phyloP scores from a whole-genome alignment of 1,140 invertebrate species.

The Maniola jurtina region DNA sequence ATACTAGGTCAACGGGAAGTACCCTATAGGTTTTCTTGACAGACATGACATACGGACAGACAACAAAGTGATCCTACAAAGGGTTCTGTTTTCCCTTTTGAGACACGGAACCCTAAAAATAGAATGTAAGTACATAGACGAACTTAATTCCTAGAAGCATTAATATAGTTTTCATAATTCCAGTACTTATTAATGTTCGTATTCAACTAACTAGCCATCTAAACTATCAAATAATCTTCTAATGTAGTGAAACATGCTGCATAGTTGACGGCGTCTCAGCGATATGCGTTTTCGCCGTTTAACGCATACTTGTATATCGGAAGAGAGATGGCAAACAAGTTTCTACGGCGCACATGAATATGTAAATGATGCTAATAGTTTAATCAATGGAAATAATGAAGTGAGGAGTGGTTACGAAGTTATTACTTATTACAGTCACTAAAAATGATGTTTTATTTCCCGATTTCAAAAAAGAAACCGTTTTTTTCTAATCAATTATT shows the following conservation, averaged over 20 bases:
- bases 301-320: conserved; percentile 15
- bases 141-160: too few species aligned
- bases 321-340: conserved; percentile 28
- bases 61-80: too few species aligned
- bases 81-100: too few species aligned
- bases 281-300: conserved; percentile 16
- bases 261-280: conserved; percentile 15
- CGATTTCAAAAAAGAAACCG: not conserved
- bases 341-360: conserved; percentile 9
- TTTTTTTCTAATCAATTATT: not conserved
- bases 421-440: too few species aligned
- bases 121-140: too few species aligned
- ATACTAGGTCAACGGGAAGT: too few species aligned
- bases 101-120: too few species aligned
- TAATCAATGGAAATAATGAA: conserved; percentile 4
- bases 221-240: not conserved
- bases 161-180: too few species aligned
- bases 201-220: not conserved
- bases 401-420: not conserved
- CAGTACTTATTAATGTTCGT: too few species aligned
- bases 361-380: conserved; percentile 3
- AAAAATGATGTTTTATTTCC: too few species aligned
- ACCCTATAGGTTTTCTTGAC: too few species aligned
- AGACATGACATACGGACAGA: too few species aligned
- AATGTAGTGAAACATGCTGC: conserved; percentile 18